phyloP scores from a whole-genome alignment of 2,797 vertebrate species.

The Megaceryle alcyon region DNA sequence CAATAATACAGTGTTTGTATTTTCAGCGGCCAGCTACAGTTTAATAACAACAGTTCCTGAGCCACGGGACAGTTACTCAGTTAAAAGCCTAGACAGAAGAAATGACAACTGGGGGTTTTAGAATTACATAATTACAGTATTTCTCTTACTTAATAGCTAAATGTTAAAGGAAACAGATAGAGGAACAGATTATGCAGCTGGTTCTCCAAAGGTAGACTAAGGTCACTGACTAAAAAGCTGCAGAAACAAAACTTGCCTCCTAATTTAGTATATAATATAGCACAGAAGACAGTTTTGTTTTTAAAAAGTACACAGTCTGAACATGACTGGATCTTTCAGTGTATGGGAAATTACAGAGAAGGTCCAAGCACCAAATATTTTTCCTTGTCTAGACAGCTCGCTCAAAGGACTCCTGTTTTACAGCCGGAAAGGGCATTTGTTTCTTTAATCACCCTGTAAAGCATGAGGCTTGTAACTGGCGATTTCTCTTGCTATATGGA shows the following conservation, averaged over 20 bases:
- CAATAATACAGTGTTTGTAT: not conserved
- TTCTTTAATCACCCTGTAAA: slow-evolving; percentile 45
- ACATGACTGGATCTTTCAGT: not conserved
- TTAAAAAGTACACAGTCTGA: not conserved
- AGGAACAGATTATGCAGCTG: not conserved
- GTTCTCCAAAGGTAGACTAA: slow-evolving; percentile 6
- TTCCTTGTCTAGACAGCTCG: slow-evolving; percentile 75
- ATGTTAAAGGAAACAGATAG: not conserved
- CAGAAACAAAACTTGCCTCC: not conserved
- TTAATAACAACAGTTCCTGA: not conserved
- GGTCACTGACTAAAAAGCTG: not conserved
- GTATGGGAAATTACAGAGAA: not conserved
- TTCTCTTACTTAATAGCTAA: not conserved
- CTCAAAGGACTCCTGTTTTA: slow-evolving; percentile 73
- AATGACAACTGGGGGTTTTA: not conserved
- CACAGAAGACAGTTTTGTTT: not conserved
- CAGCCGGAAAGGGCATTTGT: slow-evolving; percentile 72
- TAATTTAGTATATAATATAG: not conserved
- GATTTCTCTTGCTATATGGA: slow-evolving; percentile 7
- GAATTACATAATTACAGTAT: not conserved
- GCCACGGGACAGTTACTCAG: not conserved
- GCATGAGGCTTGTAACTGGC: slow-evolving; percentile 19
- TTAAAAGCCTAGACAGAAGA: not conserved
- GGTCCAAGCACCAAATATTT: slow-evolving; percentile 67
- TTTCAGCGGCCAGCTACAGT: not conserved